Percentiles rank a stretch among this genome's conserved stretches.
Conservation (phyloP, 1,140 invertebrate species). For the Euura saliciscinereae region DNA sequence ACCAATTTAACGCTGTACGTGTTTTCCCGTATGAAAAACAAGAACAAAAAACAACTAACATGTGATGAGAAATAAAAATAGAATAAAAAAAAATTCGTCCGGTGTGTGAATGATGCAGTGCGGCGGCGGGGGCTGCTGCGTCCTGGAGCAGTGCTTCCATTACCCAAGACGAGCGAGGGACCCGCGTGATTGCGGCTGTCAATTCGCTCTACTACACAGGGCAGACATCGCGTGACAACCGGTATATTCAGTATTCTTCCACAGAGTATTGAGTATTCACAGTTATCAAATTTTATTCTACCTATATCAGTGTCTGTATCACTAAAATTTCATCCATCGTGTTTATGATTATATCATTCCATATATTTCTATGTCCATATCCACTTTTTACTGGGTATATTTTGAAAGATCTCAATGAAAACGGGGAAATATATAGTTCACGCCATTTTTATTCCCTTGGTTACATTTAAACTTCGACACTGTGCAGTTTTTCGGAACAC, state of each 20-base stretch:
- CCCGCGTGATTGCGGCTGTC: slow-evolving; percentile 82
- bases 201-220: slow-evolving; percentile 84
- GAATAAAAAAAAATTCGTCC: no score
- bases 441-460: background rate
- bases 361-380: no score
- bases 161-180: slow-evolving; percentile 75
- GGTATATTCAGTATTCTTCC: slow-evolving; percentile 39
- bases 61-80: no score
- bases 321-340: no score
- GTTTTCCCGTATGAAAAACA: no score
- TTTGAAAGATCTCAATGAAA: background rate
- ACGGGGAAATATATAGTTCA: background rate
- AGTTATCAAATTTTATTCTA: no score
- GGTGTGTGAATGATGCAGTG: slow-evolving; percentile 48
- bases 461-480: background rate
- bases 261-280: slow-evolving; percentile 3
- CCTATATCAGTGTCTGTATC: no score
- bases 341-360: no score
- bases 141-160: slow-evolving; percentile 84
- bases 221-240: slow-evolving; percentile 69
- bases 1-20: no score
- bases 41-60: no score
- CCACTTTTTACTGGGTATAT: no score
- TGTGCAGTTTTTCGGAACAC: background rate
- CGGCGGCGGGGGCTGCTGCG: slow-evolving; percentile 74